These are phyloP conservation scores for Hafferia zeledoni DNA, from an alignment of 2,797 vertebrate species.

Conservation along the genomic window DNA sequence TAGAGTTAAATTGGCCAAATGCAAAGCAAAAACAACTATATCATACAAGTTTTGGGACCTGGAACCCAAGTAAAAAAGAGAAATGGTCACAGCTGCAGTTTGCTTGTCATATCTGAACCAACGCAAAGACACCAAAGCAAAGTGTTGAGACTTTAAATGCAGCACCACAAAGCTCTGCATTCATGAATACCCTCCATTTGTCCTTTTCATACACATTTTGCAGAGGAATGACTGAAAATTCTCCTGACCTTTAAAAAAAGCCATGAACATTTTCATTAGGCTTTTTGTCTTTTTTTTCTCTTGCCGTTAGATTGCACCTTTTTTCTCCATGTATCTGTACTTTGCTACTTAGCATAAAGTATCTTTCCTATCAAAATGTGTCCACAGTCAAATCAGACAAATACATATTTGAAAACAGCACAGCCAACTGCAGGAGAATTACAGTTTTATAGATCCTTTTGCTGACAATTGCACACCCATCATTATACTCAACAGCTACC, in stretches of 20 bases:
- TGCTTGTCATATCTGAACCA: neutral
- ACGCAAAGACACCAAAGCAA: neutral
- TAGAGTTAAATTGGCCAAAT: neutral
- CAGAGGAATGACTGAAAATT: neutral
- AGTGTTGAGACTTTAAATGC: neutral
- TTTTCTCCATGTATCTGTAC: neutral
- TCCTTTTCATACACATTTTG: neutral
- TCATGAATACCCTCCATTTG: neutral
- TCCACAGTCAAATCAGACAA: neutral
- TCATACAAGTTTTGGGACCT: neutral
- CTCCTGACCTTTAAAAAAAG: neutral
- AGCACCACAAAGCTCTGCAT: neutral
- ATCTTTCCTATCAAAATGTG: neutral
- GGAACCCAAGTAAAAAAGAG: neutral
- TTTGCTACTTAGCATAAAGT: neutral
- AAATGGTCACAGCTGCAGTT: neutral
- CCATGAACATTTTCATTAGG: neutral
- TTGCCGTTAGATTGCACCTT: neutral
- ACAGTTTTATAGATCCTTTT: fast-evolving
- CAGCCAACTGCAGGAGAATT: neutral
- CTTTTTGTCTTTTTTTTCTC: neutral
- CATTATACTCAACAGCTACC: neutral
- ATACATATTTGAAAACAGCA: neutral
- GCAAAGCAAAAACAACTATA: neutral
- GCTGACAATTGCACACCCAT: neutral